These are phyloP conservation scores for Temnopleurus reevesii DNA, from an alignment of 53 echinoderm and acorn worm species.

Conservation along the genomic window DNA sequence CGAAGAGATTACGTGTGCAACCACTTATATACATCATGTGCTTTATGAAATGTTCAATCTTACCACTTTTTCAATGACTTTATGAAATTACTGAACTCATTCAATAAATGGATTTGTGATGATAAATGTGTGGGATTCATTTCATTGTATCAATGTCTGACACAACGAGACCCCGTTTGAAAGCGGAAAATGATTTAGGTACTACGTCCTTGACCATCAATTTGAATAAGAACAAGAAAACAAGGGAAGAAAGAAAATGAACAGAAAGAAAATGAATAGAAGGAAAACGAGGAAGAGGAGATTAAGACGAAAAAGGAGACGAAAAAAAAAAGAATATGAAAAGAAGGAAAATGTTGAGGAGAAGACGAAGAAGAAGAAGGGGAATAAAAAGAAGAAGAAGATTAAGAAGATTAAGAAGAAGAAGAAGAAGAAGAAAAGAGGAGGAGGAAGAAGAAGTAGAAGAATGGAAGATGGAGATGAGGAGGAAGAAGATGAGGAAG, in stretches of 20 bases:
- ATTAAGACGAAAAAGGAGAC: not conserved
- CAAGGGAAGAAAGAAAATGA: not conserved
- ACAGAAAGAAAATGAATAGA: not conserved
- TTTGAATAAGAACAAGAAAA: not conserved
- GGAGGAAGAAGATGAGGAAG: not conserved
- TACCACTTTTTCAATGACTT: too few relatives aligned
- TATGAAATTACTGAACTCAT: too few relatives aligned
- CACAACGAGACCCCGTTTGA: too few relatives aligned
- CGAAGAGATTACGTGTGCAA: too few relatives aligned
- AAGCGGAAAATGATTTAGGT: too few relatives aligned
- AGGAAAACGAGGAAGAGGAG: not conserved
- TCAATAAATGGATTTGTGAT: too few relatives aligned
- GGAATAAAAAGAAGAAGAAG: not conserved
- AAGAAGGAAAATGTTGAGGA: not conserved
- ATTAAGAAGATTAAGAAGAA: not conserved
- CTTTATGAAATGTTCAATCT: too few relatives aligned
- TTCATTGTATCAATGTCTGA: too few relatives aligned
- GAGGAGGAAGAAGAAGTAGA: not conserved
- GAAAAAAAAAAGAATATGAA: not conserved
- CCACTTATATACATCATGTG: too few relatives aligned
- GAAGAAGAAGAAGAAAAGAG: not conserved
- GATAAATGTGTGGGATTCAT: too few relatives aligned
- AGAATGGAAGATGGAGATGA: not conserved
- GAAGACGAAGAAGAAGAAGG: not conserved
- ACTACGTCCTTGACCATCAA: too few relatives aligned